Base-by-base conservation (phyloP, 2,113 vertebrate species). In the Poecile atricapillus region DNA sequence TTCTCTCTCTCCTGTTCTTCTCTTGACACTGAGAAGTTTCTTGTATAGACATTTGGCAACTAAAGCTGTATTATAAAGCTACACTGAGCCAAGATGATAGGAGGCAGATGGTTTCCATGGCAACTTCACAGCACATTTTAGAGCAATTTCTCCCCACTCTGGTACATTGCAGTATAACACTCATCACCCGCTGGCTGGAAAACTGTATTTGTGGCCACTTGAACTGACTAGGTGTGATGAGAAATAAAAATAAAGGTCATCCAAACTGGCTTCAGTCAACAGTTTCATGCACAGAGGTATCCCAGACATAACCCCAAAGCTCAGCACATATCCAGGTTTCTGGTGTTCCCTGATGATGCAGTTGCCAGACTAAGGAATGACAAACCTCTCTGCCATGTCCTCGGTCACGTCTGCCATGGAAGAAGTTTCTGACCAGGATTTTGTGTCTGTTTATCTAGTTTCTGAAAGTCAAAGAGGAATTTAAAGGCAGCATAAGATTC, bases 121-220 rank as follows among this genome's bases (percentile, higher is more conserved):
- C 31, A 89, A 95, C 59, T 49, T 80, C 41, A 64, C 77, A 92
- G 68, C 15, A 77, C 84, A 94, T 84, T 92, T 95, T 91, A 83
- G 62, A 93, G 44, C 91, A 94, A 91, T 84, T 92, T 93, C 91
- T 97, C 93, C 93, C 81, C 77, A 24, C 74, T 79, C 89, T 93
- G 94, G 87, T 87, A 64, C 33, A 43, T 84, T 75, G 81, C 44
- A 91, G 77, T 82, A 91, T 94, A 89, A 76, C 79, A 84, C 41
- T 68, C 67, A 82, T 71, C 49, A 84, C 49, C 62, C 70, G 7
- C 27, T 89, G 76, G 7, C 17, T 68, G 17, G 17, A 86, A 87
- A 87, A 47, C 10, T 64, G 6, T 22, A 6, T 69, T 92, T 76
- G 12, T 89, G 41, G 10, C 22, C 33, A 23, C 11, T 84, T 82